A percentile compares a stretch with the other conserved stretches of the same genome.
phyloP scores from a whole-genome alignment of 2,888 invertebrate species.

The Lysandra coridon region DNA sequence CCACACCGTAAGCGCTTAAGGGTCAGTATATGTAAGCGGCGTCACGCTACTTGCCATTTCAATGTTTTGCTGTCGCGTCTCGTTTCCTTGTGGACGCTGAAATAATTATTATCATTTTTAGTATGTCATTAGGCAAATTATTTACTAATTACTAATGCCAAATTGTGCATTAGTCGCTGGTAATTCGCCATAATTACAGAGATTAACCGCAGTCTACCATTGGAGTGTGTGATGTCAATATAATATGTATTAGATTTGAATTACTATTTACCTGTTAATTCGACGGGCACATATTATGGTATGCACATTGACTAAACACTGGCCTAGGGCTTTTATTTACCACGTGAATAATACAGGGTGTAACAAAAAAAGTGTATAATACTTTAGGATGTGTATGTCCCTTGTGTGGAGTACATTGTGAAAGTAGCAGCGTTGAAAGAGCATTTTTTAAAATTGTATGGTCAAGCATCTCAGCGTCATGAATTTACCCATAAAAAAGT shows the following conservation, averaged over 20 bases:
- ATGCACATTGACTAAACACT: not conserved
- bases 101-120: not conserved
- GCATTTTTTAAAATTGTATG: too few relatives aligned
- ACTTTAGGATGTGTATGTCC: too few relatives aligned
- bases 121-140: not conserved
- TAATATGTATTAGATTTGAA: slow-evolving; percentile 15
- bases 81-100: too few relatives aligned
- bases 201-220: not conserved
- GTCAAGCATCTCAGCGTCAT: too few relatives aligned
- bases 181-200: slow-evolving; percentile 2
- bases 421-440: too few relatives aligned
- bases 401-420: not conserved
- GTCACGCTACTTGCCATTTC: too few relatives aligned
- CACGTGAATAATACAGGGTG: not conserved
- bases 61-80: too few relatives aligned
- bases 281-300: not conserved
- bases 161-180: not conserved
- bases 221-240: not conserved
- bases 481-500: too few relatives aligned
- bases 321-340: not conserved
- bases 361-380: not conserved
- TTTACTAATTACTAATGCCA: not conserved
- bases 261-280: not conserved
- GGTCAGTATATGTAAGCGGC: too few relatives aligned
- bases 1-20: too few relatives aligned